Base-by-base conservation (phyloP, 2,113 vertebrate genomes). In the Rhinolophus ferrumequinum region DNA sequence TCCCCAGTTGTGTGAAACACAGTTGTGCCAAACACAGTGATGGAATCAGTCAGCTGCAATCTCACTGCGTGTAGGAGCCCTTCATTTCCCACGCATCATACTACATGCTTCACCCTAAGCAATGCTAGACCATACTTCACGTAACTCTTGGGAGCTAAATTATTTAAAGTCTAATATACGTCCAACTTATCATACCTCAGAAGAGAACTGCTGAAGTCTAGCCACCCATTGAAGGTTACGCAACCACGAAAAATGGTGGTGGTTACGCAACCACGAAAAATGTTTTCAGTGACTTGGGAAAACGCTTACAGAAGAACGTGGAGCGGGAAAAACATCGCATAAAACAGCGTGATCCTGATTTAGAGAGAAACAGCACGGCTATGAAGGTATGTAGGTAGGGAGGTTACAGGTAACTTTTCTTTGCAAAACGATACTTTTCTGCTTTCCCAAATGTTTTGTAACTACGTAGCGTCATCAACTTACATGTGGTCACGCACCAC, bases 371-470 rank as follows among this genome's bases (percentile, higher is more conserved):
- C 30, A 67, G 62, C 33, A 5, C 21, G 47, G 52, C 44, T 47
- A 56, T 5, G 70, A 82, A 77, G 24, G 22, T 3, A 47, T 3
- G 52, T 24, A 77, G 35, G 7, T 15, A 10, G 3, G 35, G 64
- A 58, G 33, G 33, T n/a, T 62, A 64, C 28, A n/a, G 15, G 28
- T 58, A 41, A 54, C 5, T 47, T n/a, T 84, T 30, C 62, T 83
- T 87, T 88, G 93, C 91, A 50, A n/a, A 90, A 35, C 24, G 24
- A 33, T 18, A 60, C 24, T 56, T 72, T 58, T 33, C 77, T 66
- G 83, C 56, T 58, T 92, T 44, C 52, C 18, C n/a, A 28, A 86
- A 1, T 41, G 30, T 35, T 76, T 26, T 47, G 1, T 66, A 44
- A 67, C 26, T 12, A 44, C 41, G 41, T 44, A 38, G 33, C 41